Percentiles rank a stretch among this genome's conserved stretches.
These are phyloP conservation scores for Morone saxatilis DNA, from an alignment of 2,113 vertebrate species.

Conservation along the genomic window DNA sequence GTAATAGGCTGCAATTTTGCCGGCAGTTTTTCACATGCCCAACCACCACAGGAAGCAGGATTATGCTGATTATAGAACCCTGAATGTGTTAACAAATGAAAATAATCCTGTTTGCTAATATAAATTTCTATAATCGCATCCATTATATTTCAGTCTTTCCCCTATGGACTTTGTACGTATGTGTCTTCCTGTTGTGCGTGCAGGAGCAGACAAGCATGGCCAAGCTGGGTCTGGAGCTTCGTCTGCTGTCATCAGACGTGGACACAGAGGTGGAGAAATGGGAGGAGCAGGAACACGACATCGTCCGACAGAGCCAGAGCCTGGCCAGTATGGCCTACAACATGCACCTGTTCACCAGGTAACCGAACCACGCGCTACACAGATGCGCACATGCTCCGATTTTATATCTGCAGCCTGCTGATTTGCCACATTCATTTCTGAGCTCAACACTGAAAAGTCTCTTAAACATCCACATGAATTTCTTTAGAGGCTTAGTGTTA, in stretches of 20 bases:
- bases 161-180: neutral
- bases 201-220: slow-evolving; percentile 95
- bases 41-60: slow-evolving; percentile 21
- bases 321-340: slow-evolving; percentile 95
- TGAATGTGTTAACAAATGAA: slow-evolving; percentile 48
- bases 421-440: slow-evolving; percentile 25
- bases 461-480: slow-evolving; percentile 37
- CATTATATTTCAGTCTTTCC: neutral
- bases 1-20: slow-evolving; percentile 43
- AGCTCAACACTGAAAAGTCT: slow-evolving; percentile 30
- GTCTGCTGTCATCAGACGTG: slow-evolving; percentile 91
- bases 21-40: slow-evolving; percentile 36
- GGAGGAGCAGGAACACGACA: slow-evolving; percentile 94
- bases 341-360: slow-evolving; percentile 98
- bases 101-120: slow-evolving; percentile 17
- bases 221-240: slow-evolving; percentile 94
- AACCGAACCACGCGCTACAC: slow-evolving; percentile 5
- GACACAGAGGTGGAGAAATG: slow-evolving; percentile 95
- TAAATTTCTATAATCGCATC: slow-evolving; percentile 21
- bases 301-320: slow-evolving; percentile 89
- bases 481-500: slow-evolving; percentile 48
- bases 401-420: slow-evolving; percentile 10
- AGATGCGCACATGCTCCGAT: neutral
- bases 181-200: neutral
- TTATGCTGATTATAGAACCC: slow-evolving; percentile 53